Evolutionary conservation across 2,797 vertebrate species (phyloP).

Genomic region (Pempheris klunzingeri): DNA sequence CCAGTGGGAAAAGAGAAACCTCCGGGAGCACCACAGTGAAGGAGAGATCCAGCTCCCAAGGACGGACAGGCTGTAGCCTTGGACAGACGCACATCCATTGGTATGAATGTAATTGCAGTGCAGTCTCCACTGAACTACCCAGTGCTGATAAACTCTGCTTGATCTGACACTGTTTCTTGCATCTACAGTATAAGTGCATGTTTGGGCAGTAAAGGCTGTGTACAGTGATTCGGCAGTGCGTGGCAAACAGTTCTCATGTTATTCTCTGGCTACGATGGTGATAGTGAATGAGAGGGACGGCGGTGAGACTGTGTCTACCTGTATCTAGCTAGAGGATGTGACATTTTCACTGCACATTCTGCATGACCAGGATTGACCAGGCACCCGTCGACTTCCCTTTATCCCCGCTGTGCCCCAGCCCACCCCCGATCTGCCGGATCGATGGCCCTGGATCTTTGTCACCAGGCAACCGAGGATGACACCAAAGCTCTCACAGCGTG

Average conservation of each 20-base stretch:
- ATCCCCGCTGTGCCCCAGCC: slow-evolving; percentile 61
- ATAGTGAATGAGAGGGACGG: background rate
- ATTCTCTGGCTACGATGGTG: background rate
- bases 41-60: too few species aligned
- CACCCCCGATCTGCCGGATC: slow-evolving; percentile 74
- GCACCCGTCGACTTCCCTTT: slow-evolving; percentile 64
- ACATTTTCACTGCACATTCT: slow-evolving; percentile 62
- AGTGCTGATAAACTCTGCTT: background rate
- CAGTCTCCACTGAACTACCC: background rate
- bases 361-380: slow-evolving; percentile 54
- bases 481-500: slow-evolving; percentile 60
- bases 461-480: slow-evolving; percentile 80
- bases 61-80: too few species aligned
- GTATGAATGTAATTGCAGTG: background rate
- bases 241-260: background rate
- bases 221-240: too few species aligned
- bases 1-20: too few species aligned
- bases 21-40: too few species aligned
- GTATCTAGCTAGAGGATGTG: slow-evolving; percentile 41
- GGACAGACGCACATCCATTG: too few species aligned
- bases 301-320: background rate
- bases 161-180: background rate
- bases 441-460: slow-evolving; percentile 75
- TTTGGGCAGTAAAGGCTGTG: background rate
- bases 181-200: background rate